Conservation (phyloP, 92 coral and sea anemone genomes). For the Paramuricea clavata region DNA sequence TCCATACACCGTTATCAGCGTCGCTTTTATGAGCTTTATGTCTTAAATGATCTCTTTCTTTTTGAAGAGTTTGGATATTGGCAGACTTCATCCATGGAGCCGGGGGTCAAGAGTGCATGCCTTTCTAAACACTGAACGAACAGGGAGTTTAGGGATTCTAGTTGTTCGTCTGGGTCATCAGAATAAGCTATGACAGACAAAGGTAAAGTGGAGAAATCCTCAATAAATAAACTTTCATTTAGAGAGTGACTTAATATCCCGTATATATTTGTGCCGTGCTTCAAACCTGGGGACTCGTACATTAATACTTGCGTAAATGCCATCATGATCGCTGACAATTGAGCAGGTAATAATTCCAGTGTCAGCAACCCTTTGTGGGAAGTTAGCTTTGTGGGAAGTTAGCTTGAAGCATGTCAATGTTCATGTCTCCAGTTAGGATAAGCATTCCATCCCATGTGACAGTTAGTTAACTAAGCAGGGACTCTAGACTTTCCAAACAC, state of each 20-base stretch:
- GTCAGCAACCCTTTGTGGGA: slow-evolving; percentile 40
- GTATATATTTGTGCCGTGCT: slow-evolving; percentile 64
- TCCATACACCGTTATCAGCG: slow-evolving; percentile 52
- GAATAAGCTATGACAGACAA: slow-evolving; percentile 42
- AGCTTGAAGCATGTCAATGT: slow-evolving; percentile 63
- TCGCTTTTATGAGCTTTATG: slow-evolving; percentile 57
- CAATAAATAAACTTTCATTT: slow-evolving; percentile 53
- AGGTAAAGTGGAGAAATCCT: slow-evolving; percentile 70
- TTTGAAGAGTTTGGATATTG: slow-evolving; percentile 35
- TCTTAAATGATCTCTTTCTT: slow-evolving; percentile 54
- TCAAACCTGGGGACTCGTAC: slow-evolving; percentile 68
- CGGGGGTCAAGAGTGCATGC: slow-evolving; percentile 78
- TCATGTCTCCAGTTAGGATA: slow-evolving; percentile 63
- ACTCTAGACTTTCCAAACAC: neutral
- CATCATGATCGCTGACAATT: slow-evolving; percentile 75
- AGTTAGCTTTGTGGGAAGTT: slow-evolving; percentile 32
- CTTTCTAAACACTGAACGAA: slow-evolving; percentile 63
- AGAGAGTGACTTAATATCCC: slow-evolving; percentile 35
- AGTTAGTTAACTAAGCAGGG: slow-evolving; percentile 39
- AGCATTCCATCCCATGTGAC: slow-evolving; percentile 71
- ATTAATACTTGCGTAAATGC: slow-evolving; percentile 45
- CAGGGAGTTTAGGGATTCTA: slow-evolving; percentile 50
- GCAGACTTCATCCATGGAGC: slow-evolving; percentile 72
- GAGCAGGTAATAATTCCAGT: slow-evolving; percentile 53
- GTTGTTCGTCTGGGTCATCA: slow-evolving; percentile 69